A percentile compares a stretch with the other conserved stretches of the same genome.
Evolutionary conservation across 2,797 vertebrate species (phyloP).

Genomic region (Hydrocynus forskahlii): DNA sequence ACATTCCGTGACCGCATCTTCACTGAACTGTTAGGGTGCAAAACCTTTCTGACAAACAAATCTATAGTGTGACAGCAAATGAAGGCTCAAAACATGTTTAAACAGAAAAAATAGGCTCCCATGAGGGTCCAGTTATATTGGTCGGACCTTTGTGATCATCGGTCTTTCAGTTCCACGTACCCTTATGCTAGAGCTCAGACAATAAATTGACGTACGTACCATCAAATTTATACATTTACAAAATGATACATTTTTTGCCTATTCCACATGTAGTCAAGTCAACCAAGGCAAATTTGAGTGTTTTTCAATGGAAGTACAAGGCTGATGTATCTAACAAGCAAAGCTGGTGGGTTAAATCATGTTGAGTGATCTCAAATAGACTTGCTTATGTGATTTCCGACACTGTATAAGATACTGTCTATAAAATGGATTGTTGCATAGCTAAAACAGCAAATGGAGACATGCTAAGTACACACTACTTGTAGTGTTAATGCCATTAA

Average conservation of each 20-base stretch:
- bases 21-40: neutral
- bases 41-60: neutral
- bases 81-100: neutral
- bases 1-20: neutral
- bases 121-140: neutral
- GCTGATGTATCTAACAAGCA: too few relatives aligned
- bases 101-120: too few relatives aligned
- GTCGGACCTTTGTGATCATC: neutral
- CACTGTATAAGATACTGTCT: neutral
- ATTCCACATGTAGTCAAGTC: too few relatives aligned
- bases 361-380: neutral
- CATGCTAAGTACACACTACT: neutral
- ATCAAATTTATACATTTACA: too few relatives aligned
- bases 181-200: too few relatives aligned
- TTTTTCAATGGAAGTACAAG: too few relatives aligned
- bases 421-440: neutral
- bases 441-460: neutral
- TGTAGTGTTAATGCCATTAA: neutral
- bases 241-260: too few relatives aligned
- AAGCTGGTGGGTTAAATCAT: neutral
- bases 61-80: neutral
- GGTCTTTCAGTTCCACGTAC: neutral
- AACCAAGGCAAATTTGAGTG: too few relatives aligned
- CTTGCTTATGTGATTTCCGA: neutral
- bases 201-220: too few relatives aligned